These are phyloP conservation scores for Hemibagrus wyckioides DNA, from an alignment of 2,113 vertebrate genomes.

Conservation along the genomic window DNA sequence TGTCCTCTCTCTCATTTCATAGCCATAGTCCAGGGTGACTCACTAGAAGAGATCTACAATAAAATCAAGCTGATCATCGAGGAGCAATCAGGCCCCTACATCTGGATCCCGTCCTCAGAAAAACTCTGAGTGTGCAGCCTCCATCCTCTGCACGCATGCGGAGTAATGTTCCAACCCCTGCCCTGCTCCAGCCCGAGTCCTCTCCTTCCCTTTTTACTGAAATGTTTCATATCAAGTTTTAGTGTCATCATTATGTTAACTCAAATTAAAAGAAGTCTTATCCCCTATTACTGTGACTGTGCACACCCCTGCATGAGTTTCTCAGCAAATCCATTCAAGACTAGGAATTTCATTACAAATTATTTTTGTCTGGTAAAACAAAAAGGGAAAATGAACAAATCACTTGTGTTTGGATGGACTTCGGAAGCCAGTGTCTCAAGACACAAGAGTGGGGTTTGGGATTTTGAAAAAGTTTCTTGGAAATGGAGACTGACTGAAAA, in stretches of 20 bases:
- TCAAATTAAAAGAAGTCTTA: constrained; percentile 89
- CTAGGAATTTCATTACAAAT: constrained; percentile 79
- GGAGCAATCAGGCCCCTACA: constrained; percentile 99
- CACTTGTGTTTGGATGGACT: constrained; percentile 68
- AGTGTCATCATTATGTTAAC: constrained; percentile 95
- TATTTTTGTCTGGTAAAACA: constrained; percentile 69
- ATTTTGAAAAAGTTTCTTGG: constrained; percentile 63
- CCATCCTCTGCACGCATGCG: constrained; percentile 60
- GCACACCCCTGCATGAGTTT: constrained; percentile 97
- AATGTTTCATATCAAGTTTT: constrained; percentile 96
- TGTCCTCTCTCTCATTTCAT: constrained; percentile 51
- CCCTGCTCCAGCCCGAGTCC: constrained; percentile 73
- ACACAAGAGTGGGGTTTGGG: constrained; percentile 62
- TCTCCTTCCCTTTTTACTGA: constrained; percentile 91
- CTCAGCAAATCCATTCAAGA: constrained; percentile 84
- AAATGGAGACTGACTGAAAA: constrained; percentile 66
- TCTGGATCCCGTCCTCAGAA: constrained; percentile 98
- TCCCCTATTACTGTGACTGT: constrained; percentile 91
- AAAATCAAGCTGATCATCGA: constrained; percentile 99
- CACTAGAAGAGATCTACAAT: constrained; percentile 99
- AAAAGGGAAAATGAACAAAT: constrained; percentile 66
- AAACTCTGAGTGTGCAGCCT: constrained; percentile 90
- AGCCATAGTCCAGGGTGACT: constrained; percentile 99
- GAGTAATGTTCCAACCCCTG: constrained; percentile 64
- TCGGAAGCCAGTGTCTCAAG: constrained; percentile 68